Conservation (phyloP, 2,113 vertebrate genomes). For the Tiliqua scincoides region DNA sequence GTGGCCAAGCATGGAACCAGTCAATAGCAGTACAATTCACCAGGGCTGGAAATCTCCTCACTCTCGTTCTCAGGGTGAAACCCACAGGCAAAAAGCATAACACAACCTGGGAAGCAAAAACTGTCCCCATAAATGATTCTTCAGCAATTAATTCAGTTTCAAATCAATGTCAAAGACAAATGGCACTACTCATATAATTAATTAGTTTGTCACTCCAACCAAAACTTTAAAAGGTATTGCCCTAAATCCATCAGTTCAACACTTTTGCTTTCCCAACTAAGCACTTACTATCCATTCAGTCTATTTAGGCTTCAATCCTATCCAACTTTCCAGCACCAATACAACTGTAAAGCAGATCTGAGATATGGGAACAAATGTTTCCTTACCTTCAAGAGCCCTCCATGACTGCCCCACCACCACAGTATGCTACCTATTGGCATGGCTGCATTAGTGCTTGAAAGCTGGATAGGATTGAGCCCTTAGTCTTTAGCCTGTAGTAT, state of each 20-base stretch:
- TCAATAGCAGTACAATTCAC: slow-evolving; percentile 74
- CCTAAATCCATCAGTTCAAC: neutral
- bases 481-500: neutral
- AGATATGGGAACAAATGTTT: too few species aligned
- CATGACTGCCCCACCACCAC: too few species aligned
- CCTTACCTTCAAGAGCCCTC: too few species aligned
- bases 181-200: neutral
- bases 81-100: slow-evolving; percentile 80
- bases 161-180: neutral
- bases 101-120: slow-evolving; percentile 68
- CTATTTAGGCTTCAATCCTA: too few species aligned
- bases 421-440: too few species aligned
- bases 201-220: neutral
- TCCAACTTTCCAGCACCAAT: too few species aligned
- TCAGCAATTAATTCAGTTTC: neutral
- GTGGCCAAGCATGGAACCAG: slow-evolving; percentile 75
- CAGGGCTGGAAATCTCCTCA: slow-evolving; percentile 74
- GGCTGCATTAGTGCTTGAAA: too few species aligned
- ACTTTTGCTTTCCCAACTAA: neutral
- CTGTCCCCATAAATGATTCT: neutral
- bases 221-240: slow-evolving; percentile 15
- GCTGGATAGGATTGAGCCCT: too few species aligned
- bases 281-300: neutral
- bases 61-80: slow-evolving; percentile 76
- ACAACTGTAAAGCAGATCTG: too few species aligned